Percentiles rank a stretch among this genome's conserved stretches.
phyloP scores from a whole-genome alignment of 2,888 invertebrate species.

The Volucella inanis region DNA sequence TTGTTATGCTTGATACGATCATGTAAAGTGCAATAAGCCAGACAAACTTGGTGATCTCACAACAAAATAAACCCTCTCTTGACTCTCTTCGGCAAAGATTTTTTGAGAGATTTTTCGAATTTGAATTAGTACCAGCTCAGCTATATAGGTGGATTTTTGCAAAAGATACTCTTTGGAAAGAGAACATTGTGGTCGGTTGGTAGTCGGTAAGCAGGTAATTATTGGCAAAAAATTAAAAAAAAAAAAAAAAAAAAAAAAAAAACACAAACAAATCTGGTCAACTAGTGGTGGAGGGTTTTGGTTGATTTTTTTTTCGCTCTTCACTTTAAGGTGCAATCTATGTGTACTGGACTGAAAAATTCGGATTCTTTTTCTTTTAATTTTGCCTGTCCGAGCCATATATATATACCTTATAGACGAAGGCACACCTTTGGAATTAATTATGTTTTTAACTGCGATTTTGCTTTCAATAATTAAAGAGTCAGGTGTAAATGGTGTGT shows the following conservation, averaged over 20 bases:
- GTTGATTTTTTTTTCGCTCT: conserved; percentile 1
- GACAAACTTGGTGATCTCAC: background rate
- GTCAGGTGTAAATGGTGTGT: conserved; percentile 30
- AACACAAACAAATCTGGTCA: conserved; percentile 26
- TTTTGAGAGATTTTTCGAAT: conserved; percentile 7
- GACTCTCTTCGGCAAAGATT: conserved; percentile 32
- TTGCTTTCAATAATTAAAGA: conserved; percentile 32
- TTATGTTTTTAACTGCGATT: conserved; percentile 26
- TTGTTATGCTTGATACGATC: conserved; percentile 53
- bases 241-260: conserved; percentile 4
- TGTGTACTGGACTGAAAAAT: conserved; percentile 58
- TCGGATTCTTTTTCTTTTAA: conserved; percentile 22
- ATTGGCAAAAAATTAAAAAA: conserved; percentile 27
- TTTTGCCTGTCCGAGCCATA: conserved; percentile 8
- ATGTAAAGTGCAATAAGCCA: conserved; percentile 63
- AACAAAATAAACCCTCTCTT: conserved; percentile 39
- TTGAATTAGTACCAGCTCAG: conserved; percentile 56
- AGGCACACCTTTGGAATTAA: conserved; percentile 59
- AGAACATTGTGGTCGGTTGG: conserved; percentile 36
- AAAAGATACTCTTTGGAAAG: conserved; percentile 62
- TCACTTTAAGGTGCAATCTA: conserved; percentile 43
- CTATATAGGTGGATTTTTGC: conserved; percentile 18
- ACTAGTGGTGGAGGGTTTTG: conserved; percentile 12
- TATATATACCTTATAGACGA: conserved; percentile 21
- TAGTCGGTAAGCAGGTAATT: conserved; percentile 27